phyloP scores from a whole-genome alignment of 2,113 vertebrate species.

The Notothenia rossii region DNA sequence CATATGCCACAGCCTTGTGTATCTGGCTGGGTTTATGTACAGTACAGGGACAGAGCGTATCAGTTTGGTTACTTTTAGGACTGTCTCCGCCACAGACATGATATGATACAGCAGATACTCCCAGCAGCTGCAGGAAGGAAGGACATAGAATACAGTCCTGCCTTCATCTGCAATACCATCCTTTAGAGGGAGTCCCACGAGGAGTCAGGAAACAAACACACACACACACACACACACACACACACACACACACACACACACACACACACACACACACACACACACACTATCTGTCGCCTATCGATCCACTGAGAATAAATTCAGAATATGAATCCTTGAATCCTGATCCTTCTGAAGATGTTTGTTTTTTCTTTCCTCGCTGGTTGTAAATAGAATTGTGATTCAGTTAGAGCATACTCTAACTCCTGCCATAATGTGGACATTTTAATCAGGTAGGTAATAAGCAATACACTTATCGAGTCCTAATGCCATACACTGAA shows the following conservation, averaged over 20 bases:
- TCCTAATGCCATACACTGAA: slow-evolving; percentile 54
- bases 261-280: slow-evolving; percentile 15
- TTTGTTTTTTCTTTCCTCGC: slow-evolving; percentile 40
- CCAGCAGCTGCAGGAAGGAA: slow-evolving; percentile 57
- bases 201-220: slow-evolving; percentile 45
- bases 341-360: slow-evolving; percentile 37
- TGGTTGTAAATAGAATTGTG: slow-evolving; percentile 67
- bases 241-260: slow-evolving; percentile 43
- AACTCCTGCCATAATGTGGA: slow-evolving; percentile 67
- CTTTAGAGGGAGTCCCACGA: slow-evolving; percentile 36
- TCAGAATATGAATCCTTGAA: slow-evolving; percentile 29
- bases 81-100: slow-evolving; percentile 39
- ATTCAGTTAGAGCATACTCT: slow-evolving; percentile 61
- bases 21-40: slow-evolving; percentile 44
- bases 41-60: slow-evolving; percentile 48
- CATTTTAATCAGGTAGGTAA: slow-evolving; percentile 74
- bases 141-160: slow-evolving; percentile 58
- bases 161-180: slow-evolving; percentile 63
- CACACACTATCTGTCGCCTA: slow-evolving; percentile 24
- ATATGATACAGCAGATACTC: slow-evolving; percentile 63
- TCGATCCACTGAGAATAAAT: slow-evolving; percentile 61
- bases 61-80: slow-evolving; percentile 55
- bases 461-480: slow-evolving; percentile 68
- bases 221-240: slow-evolving; percentile 15
- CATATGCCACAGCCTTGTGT: slow-evolving; percentile 54